These are phyloP conservation scores for Drosophila quinaria DNA, from an alignment of 2,888 invertebrate species.

Conservation along the genomic window DNA sequence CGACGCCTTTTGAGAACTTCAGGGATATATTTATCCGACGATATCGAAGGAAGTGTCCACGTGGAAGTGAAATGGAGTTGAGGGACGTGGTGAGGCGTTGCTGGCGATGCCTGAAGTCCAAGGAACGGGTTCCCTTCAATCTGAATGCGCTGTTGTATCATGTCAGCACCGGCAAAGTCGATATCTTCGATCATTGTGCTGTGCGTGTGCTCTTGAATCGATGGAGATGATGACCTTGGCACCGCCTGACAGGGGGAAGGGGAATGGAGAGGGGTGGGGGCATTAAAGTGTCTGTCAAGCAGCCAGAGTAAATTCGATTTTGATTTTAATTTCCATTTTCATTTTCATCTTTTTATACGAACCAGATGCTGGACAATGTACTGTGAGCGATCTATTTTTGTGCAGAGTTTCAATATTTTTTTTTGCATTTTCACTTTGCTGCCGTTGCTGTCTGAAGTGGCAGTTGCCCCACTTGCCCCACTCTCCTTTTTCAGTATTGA, in stretches of 20 bases:
- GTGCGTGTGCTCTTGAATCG: constrained; percentile 55
- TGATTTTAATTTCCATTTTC: constrained; percentile 40
- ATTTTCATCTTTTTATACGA: constrained; percentile 62
- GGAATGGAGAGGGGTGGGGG: background rate
- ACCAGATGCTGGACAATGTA: constrained; percentile 68
- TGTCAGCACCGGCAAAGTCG: constrained; percentile 59
- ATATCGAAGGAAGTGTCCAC: constrained; percentile 1
- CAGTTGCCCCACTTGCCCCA: constrained; percentile 3
- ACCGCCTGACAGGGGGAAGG: background rate
- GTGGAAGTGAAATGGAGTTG: background rate
- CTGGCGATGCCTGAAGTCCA: constrained; percentile 50
- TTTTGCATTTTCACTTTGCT: constrained; percentile 41
- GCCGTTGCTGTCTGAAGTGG: constrained; percentile 21
- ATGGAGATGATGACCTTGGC: constrained; percentile 46
- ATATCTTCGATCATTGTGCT: constrained; percentile 65
- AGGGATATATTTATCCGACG: constrained; percentile 24
- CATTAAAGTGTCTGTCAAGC: constrained; percentile 55
- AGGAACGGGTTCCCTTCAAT: constrained; percentile 66
- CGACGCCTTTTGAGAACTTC: constrained; percentile 70
- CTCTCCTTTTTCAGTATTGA: constrained; percentile 18
- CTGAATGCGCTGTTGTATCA: constrained; percentile 68
- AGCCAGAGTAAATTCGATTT: constrained; percentile 35
- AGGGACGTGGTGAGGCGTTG: background rate
- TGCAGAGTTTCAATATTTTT: constrained; percentile 41
- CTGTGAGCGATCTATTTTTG: constrained; percentile 58